phyloP scores from a whole-genome alignment of 2,888 invertebrate species.

The Yponomeuta sedellus region DNA sequence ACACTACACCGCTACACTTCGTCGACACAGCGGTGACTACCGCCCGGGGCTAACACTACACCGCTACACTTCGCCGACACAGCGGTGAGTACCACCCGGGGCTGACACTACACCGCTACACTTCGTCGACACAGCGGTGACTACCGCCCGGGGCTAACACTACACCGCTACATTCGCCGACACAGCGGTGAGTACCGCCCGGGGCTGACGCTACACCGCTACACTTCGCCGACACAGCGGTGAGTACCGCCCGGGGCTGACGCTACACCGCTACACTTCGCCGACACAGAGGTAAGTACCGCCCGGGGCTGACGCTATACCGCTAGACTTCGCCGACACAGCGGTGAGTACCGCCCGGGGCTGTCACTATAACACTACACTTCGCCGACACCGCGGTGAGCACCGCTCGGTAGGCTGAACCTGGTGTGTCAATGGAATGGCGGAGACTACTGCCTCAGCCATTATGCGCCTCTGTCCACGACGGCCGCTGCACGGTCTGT shows the following conservation, averaged over 20 bases:
- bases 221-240: slow-evolving; percentile 89
- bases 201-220: slow-evolving; percentile 61
- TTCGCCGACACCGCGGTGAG: not conserved
- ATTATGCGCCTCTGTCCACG: slow-evolving; percentile 95
- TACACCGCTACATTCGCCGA: not conserved
- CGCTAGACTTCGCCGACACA: not conserved
- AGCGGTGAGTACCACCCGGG: too few species aligned
- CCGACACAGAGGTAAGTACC: not conserved
- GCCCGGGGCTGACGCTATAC: not conserved
- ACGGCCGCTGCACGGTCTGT: slow-evolving; percentile 76
- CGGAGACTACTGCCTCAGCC: slow-evolving; percentile 95
- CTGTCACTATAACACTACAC: slow-evolving; percentile 51
- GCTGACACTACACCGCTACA: too few species aligned
- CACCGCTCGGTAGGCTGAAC: slow-evolving; percentile 78
- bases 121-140: slow-evolving; percentile 85
- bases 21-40: too few species aligned
- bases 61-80: too few species aligned
- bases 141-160: slow-evolving; percentile 21
- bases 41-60: too few species aligned
- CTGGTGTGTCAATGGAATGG: too few species aligned
- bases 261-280: not conserved
- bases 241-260: slow-evolving; percentile 28
- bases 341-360: slow-evolving; percentile 33
- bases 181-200: not conserved
- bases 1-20: too few species aligned